Conservation (phyloP, 1,140 invertebrate genomes). For the Ptiloglossa arizonensis region DNA sequence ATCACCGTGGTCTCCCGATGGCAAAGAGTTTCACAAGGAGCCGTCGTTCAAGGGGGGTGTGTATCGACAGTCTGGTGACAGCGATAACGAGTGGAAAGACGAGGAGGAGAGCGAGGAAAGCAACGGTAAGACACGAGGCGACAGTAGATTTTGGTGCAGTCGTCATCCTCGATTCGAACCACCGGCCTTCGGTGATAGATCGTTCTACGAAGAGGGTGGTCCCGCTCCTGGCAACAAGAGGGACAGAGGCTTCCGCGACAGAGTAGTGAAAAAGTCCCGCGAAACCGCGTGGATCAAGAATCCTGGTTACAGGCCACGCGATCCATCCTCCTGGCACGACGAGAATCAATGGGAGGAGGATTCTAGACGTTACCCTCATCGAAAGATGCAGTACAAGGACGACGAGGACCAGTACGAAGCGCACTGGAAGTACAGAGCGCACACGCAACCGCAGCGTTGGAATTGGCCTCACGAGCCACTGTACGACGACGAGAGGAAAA, state of each 20-base stretch:
- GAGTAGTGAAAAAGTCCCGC: conserved; percentile 70
- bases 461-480: conserved; percentile 71
- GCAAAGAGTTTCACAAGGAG: conserved; percentile 84
- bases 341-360: conserved; percentile 79
- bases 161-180: conserved; percentile 66
- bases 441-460: conserved; percentile 74
- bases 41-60: conserved; percentile 65
- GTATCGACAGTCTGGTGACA: conserved; percentile 78
- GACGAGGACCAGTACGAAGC: conserved; percentile 77
- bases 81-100: conserved; percentile 80
- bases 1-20: conserved; percentile 90
- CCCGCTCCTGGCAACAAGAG: conserved; percentile 57
- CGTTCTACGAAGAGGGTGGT: conserved; percentile 71
- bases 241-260: conserved; percentile 72
- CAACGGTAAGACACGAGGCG: conserved; percentile 71
- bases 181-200: conserved; percentile 66
- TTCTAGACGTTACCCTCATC: conserved; percentile 71
- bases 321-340: conserved; percentile 76
- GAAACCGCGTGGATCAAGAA: conserved; percentile 69
- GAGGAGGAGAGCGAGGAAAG: conserved; percentile 78
- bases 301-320: conserved; percentile 65
- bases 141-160: conserved; percentile 64
- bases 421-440: conserved; percentile 75
- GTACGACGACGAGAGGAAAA: conserved; percentile 76
- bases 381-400: conserved; percentile 76